Evolutionary conservation across 2,113 vertebrate species (phyloP).

Genomic region (human (Homo sapiens)): DNA sequence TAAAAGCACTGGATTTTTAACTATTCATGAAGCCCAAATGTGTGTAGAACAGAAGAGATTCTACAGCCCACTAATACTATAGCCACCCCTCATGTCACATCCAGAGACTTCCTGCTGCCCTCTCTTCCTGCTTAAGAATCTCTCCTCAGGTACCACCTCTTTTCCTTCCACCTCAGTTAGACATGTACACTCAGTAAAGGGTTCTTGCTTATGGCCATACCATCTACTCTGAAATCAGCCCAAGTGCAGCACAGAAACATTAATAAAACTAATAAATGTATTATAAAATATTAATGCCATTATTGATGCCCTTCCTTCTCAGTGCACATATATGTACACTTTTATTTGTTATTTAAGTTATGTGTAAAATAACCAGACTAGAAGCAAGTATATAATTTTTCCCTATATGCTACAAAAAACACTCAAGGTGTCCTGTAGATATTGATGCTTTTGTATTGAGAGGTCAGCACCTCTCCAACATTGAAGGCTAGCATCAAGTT

Average conservation of each 20-base stretch:
- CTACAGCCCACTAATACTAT: neutral
- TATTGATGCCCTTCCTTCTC: conserved; percentile 77
- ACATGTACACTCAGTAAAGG: conserved; percentile 24
- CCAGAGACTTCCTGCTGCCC: neutral
- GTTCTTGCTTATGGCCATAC: conserved; percentile 58
- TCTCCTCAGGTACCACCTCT: neutral
- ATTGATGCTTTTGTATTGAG: neutral
- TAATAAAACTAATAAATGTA: conserved; percentile 82
- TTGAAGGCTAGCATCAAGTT: conserved; percentile 4
- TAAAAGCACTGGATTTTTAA: conserved; percentile 41
- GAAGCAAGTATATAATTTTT: conserved; percentile 56
- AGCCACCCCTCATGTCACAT: neutral
- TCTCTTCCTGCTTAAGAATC: neutral
- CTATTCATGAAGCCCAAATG: neutral
- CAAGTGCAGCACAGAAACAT: conserved; percentile 71
- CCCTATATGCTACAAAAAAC: conserved; percentile 8
- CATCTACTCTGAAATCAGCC: conserved; percentile 71
- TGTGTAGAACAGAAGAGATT: neutral
- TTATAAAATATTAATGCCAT: conserved; percentile 84
- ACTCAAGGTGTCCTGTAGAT: neutral
- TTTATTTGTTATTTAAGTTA: conserved; percentile 82
- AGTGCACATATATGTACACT: conserved; percentile 76
- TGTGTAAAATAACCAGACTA: conserved; percentile 75
- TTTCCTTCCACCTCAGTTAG: neutral
- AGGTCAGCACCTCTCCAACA: neutral